Percentiles rank a stretch among this genome's conserved stretches.
These are phyloP conservation scores for Lophotriccus pileatus DNA, from an alignment of 2,797 vertebrate genomes.

Conservation along the genomic window DNA sequence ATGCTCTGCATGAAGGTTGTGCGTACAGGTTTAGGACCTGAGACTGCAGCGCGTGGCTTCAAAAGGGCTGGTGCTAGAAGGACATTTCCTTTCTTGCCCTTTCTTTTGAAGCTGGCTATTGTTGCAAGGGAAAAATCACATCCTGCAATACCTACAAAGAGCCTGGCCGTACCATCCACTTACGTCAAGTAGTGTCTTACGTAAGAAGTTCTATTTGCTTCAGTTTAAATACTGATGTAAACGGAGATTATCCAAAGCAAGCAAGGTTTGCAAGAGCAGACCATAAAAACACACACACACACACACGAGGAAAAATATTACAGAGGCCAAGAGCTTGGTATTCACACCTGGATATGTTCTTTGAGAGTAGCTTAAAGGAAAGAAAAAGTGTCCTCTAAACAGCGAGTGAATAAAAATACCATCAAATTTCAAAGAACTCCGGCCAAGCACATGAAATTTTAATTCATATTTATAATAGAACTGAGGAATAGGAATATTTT, in stretches of 20 bases:
- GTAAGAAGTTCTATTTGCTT: background rate
- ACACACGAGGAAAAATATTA: background rate
- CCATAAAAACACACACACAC: background rate
- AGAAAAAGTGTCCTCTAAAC: background rate
- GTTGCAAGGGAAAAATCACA: background rate
- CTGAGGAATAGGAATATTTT: background rate
- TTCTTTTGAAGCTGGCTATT: background rate
- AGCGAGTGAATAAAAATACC: background rate
- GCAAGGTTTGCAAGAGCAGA: background rate
- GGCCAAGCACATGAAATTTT: background rate
- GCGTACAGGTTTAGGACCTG: background rate
- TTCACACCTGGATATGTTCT: background rate
- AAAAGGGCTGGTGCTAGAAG: background rate
- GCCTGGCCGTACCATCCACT: background rate
- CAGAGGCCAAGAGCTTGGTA: background rate
- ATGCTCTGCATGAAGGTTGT: background rate
- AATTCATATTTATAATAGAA: background rate
- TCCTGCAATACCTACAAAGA: background rate
- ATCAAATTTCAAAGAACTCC: background rate
- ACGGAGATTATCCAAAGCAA: conserved; percentile 7
- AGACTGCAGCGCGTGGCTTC: background rate
- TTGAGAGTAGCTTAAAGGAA: background rate
- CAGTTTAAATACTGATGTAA: background rate
- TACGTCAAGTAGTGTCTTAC: background rate
- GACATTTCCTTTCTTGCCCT: background rate